Evolutionary conservation across 64 coral and sea anemone genomes (phyloP).

Genomic region (Exaiptasia diaphana): DNA sequence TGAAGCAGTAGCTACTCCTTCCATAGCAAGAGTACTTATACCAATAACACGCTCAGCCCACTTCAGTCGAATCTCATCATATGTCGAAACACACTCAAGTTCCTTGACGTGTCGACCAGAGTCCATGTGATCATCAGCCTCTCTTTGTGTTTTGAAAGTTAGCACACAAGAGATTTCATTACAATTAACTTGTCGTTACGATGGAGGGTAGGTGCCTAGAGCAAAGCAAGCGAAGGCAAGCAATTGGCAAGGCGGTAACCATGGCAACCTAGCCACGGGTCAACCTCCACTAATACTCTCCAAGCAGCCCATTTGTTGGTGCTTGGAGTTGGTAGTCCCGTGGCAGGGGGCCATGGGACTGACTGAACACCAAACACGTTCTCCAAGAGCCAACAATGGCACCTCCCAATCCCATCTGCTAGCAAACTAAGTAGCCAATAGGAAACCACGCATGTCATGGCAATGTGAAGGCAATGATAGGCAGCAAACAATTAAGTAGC

Average conservation of each 20-base stretch:
- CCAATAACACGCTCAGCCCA: slow-evolving; percentile 35
- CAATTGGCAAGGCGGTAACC: neutral
- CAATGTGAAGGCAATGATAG: too few relatives aligned
- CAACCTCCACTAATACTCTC: neutral
- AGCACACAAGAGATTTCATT: slow-evolving; percentile 47
- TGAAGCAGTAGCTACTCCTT: neutral
- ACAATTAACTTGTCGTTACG: too few relatives aligned
- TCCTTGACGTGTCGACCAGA: slow-evolving; percentile 37
- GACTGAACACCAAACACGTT: too few relatives aligned
- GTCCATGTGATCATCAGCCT: slow-evolving; percentile 61
- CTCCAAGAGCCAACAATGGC: too few relatives aligned
- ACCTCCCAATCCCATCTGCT: neutral
- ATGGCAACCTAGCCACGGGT: neutral
- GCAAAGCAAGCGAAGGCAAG: neutral
- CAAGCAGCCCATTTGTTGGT: neutral
- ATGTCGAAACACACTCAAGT: slow-evolving; percentile 5
- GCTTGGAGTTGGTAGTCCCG: neutral
- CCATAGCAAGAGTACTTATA: neutral
- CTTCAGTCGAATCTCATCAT: slow-evolving; percentile 1
- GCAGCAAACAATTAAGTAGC: too few relatives aligned
- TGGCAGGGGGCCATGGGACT: neutral
- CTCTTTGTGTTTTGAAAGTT: slow-evolving; percentile 27
- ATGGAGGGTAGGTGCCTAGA: neutral
- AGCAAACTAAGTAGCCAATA: too few relatives aligned
- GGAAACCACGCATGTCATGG: too few relatives aligned